A percentile compares a stretch with the other conserved stretches of the same genome.
Conservation (phyloP, 2,797 vertebrate species). For the Valencia hispanica region DNA sequence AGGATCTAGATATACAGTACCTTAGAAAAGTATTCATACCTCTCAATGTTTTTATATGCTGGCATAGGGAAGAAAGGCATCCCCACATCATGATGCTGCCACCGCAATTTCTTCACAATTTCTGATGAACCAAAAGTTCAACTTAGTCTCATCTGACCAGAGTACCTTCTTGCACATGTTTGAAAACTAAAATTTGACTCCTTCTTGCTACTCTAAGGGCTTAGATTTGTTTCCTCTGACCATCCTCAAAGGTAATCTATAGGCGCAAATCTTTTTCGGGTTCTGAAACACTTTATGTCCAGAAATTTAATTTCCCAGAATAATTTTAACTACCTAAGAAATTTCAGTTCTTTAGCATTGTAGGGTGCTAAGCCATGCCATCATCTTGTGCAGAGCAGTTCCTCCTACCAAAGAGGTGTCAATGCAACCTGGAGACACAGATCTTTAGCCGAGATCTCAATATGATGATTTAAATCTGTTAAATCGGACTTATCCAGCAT, state of each 20-base stretch:
- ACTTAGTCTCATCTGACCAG: not conserved
- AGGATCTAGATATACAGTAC: not conserved
- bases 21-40: not conserved
- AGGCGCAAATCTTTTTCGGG: not conserved
- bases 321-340: not conserved
- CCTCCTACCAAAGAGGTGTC: too few species aligned
- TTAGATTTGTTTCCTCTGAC: not conserved
- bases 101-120: too few species aligned
- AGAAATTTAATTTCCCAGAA: not conserved
- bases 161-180: not conserved
- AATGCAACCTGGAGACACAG: too few species aligned
- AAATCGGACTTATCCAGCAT: not conserved
- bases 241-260: not conserved
- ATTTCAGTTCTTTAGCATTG: too few species aligned
- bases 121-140: too few species aligned
- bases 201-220: not conserved
- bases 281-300: not conserved
- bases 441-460: too few species aligned
- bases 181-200: not conserved
- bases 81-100: too few species aligned
- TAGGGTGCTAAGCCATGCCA: too few species aligned
- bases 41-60: too few species aligned
- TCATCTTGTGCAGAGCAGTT: too few species aligned
- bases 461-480: too few species aligned
- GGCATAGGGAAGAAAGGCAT: too few species aligned